Conservation (phyloP, 1,140 invertebrate species). For the Atta texana region DNA sequence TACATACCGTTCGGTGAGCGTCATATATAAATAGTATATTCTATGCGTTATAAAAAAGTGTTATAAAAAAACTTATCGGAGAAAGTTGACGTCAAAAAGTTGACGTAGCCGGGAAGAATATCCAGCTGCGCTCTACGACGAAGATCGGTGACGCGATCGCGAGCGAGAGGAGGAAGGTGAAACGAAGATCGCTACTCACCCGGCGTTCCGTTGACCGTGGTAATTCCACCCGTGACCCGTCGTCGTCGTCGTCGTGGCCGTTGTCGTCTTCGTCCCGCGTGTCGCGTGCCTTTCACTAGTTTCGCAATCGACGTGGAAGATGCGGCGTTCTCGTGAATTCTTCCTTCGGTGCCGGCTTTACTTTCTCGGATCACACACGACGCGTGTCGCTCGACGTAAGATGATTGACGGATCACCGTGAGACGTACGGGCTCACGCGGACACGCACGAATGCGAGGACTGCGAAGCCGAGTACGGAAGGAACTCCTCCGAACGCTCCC, state of each 20-base stretch:
- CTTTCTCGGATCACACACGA: constrained; percentile 62
- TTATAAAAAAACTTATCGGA: background rate
- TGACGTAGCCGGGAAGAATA: background rate
- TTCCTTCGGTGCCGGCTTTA: constrained; percentile 23
- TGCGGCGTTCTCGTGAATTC: background rate
- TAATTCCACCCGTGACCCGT: constrained; percentile 23
- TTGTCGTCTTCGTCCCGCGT: constrained; percentile 35
- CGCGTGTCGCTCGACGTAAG: constrained; percentile 41
- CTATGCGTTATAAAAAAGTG: too few species aligned
- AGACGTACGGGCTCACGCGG: constrained; percentile 39
- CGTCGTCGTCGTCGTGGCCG: background rate
- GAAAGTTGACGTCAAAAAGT: background rate
- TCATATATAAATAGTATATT: constrained; percentile 8
- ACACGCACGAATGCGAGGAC: constrained; percentile 62
- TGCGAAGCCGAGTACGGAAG: constrained; percentile 50
- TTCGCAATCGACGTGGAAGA: constrained; percentile 61
- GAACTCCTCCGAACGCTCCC: constrained; percentile 64
- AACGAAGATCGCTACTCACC: constrained; percentile 46
- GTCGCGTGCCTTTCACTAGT: constrained; percentile 70
- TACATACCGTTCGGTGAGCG: background rate
- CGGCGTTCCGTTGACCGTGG: constrained; percentile 39
- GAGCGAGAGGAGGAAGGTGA: background rate
- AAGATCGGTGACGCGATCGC: background rate
- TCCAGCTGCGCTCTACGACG: background rate
- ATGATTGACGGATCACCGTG: background rate